A percentile compares a stretch with the other conserved stretches of the same genome.
Evolutionary conservation across 2,797 vertebrate genomes (phyloP).

Genomic region (Hybognathus amarus): DNA sequence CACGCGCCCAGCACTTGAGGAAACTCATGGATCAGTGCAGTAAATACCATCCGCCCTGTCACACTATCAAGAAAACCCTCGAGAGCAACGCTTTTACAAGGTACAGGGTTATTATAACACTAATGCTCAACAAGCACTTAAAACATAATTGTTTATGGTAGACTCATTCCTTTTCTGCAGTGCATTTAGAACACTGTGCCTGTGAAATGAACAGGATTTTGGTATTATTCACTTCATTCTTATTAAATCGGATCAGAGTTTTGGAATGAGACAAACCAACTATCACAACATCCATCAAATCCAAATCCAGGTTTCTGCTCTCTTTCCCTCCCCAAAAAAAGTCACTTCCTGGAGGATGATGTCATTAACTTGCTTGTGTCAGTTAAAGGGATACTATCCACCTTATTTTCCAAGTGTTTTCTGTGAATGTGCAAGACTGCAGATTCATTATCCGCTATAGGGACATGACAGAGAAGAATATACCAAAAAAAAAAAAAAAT

Average conservation of each 20-base stretch:
- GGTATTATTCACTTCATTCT: background rate
- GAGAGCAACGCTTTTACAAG: constrained; percentile 54
- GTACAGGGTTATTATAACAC: background rate
- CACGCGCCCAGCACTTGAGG: constrained; percentile 61
- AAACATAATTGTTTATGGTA: background rate
- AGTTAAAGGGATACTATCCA: background rate
- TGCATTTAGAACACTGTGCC: background rate
- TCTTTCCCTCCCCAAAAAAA: background rate
- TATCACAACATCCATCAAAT: background rate
- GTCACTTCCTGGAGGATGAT: background rate
- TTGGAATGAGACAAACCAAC: background rate
- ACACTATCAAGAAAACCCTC: constrained; percentile 34
- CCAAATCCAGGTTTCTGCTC: background rate
- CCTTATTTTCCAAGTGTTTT: too few relatives aligned
- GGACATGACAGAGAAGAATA: too few relatives aligned
- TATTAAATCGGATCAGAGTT: background rate
- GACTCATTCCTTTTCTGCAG: background rate
- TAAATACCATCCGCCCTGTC: constrained; percentile 8
- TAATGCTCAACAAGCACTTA: constrained; percentile 8
- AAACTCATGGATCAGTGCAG: constrained; percentile 1
- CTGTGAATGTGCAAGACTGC: too few relatives aligned
- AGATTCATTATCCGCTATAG: too few relatives aligned
- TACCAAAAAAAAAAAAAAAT: too few relatives aligned
- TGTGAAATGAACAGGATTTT: background rate
- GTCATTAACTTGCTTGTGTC: background rate